Conservation (phyloP, 2,888 invertebrate species). For the Ectropis crepuscularia region DNA sequence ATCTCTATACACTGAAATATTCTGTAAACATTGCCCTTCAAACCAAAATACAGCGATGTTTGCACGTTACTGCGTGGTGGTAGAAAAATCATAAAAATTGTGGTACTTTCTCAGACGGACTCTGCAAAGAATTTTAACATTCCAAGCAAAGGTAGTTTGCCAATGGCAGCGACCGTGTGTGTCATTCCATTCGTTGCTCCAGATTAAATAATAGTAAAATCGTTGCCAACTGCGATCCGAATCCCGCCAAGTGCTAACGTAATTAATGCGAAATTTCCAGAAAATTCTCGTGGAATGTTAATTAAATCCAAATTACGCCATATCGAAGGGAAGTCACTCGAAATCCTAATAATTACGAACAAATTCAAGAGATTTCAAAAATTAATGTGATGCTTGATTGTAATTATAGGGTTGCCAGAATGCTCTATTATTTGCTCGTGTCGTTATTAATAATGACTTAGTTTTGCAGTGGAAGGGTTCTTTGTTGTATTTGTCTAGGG, state of each 20-base stretch:
- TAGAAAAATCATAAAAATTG: too few species aligned
- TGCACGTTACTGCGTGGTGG: too few species aligned
- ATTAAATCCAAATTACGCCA: constrained; percentile 15
- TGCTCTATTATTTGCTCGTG: too few species aligned
- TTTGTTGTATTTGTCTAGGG: too few species aligned
- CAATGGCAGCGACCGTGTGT: constrained; percentile 5
- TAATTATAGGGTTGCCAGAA: too few species aligned
- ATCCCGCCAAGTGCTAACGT: constrained; percentile 57
- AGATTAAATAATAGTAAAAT: constrained; percentile 69
- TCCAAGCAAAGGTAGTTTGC: neutral
- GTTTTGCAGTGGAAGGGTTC: too few species aligned
- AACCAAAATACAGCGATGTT: too few species aligned
- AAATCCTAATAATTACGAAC: neutral
- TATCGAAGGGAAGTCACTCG: neutral
- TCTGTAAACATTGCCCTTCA: too few species aligned
- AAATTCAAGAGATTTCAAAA: too few species aligned
- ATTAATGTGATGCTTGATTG: too few species aligned
- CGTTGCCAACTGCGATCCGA: constrained; percentile 64
- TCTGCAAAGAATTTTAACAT: neutral
- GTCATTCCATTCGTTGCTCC: constrained; percentile 27
- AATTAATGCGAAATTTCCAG: constrained; percentile 59
- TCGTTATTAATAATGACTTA: too few species aligned
- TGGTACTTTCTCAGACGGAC: neutral
- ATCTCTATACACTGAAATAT: too few species aligned
- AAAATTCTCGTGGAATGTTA: constrained; percentile 30